A percentile compares a stretch with the other conserved stretches of the same genome.
Evolutionary conservation across 2,113 vertebrate species (phyloP).

Genomic region (Numida meleagris): DNA sequence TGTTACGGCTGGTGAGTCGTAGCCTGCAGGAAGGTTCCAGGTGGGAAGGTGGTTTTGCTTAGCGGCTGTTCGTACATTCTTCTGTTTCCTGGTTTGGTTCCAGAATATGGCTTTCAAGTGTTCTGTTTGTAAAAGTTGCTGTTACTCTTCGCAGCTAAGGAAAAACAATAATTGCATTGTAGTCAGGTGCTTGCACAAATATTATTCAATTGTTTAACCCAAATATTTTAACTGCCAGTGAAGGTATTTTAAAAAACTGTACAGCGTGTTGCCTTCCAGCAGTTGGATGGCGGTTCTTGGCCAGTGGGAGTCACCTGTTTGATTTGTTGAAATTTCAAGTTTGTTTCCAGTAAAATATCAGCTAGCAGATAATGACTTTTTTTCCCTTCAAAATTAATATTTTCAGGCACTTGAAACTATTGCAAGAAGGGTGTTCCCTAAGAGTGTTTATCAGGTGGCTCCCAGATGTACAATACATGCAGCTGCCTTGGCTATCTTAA

Average conservation of each 20-base stretch:
- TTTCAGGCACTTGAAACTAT: not conserved
- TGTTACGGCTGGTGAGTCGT: not conserved
- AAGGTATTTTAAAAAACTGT: not conserved
- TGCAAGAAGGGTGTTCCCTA: not conserved
- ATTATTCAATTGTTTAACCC: not conserved
- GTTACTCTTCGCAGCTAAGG: not conserved
- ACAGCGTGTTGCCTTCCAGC: not conserved
- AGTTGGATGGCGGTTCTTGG: not conserved
- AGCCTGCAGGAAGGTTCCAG: not conserved
- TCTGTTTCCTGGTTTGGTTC: not conserved
- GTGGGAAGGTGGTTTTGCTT: not conserved
- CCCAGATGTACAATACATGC: not conserved
- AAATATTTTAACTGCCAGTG: not conserved
- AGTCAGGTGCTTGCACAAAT: not conserved
- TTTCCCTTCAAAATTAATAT: not conserved
- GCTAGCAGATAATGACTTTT: not conserved
- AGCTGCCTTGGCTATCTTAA: conserved; percentile 5
- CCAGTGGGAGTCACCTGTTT: not conserved
- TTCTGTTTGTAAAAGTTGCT: not conserved
- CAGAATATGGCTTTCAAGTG: not conserved
- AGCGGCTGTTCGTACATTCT: not conserved
- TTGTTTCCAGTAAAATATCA: not conserved
- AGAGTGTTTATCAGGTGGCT: conserved; percentile 5
- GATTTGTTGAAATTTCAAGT: not conserved
- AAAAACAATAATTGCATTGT: not conserved